phyloP scores from a whole-genome alignment of 2,113 vertebrate genomes.

The Forbesichthys agassizii region DNA sequence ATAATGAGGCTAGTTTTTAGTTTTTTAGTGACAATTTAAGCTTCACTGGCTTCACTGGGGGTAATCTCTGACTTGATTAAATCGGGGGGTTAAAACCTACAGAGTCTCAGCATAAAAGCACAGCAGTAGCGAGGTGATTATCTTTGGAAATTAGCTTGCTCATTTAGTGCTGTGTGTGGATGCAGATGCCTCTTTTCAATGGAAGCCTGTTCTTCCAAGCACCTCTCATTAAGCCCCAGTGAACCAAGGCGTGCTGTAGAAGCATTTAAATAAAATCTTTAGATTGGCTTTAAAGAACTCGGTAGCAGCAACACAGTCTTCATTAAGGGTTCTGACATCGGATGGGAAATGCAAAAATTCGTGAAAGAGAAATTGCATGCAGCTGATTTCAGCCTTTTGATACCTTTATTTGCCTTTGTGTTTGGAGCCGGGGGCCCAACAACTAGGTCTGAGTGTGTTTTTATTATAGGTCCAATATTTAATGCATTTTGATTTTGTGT shows the following conservation, averaged over 20 bases:
- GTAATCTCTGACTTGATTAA: conserved; percentile 72
- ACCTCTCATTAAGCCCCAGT: conserved; percentile 74
- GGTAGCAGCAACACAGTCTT: conserved; percentile 54
- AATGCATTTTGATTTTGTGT: too few species aligned
- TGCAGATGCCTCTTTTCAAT: conserved; percentile 81
- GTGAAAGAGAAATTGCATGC: background rate
- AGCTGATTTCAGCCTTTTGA: too few species aligned
- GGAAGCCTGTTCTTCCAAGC: conserved; percentile 76
- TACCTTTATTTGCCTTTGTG: too few species aligned
- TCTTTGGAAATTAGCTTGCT: conserved; percentile 80
- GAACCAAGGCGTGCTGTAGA: conserved; percentile 76
- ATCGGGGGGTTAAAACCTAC: conserved; percentile 62
- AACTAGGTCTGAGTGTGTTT: too few species aligned
- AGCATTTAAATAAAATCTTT: conserved; percentile 76
- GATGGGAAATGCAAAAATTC: conserved; percentile 46
- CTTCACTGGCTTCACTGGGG: conserved; percentile 35
- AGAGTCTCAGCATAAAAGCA: conserved; percentile 68
- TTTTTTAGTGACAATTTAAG: conserved; percentile 36
- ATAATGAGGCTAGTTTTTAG: conserved; percentile 15
- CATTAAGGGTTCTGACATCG: conserved; percentile 66
- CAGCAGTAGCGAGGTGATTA: conserved; percentile 72
- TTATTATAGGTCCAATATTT: too few species aligned
- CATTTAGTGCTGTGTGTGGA: conserved; percentile 79
- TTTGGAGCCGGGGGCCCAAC: too few species aligned
- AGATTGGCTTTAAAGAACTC: conserved; percentile 63